Conservation (phyloP, 2,888 invertebrate species). For the Thecocarcelia acutangulata region DNA sequence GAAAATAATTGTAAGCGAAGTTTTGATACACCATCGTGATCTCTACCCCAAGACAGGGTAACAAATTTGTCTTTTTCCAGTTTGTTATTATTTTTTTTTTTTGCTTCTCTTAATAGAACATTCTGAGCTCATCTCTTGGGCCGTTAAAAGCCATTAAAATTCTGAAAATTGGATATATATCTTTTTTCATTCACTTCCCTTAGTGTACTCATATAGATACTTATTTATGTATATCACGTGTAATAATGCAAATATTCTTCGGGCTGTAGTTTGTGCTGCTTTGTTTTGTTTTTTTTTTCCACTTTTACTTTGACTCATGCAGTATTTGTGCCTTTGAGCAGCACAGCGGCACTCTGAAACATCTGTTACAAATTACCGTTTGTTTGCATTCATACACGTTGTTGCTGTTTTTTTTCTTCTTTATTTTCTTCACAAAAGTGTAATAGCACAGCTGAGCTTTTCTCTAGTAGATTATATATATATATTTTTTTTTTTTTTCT, state of each 20-base stretch:
- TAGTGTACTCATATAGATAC: no score
- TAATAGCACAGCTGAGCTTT: conserved; percentile 31
- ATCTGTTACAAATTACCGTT: conserved; percentile 66
- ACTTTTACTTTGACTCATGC: conserved; percentile 24
- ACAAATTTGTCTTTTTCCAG: no score
- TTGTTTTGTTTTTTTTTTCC: neutral
- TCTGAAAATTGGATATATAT: no score
- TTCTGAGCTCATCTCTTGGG: no score
- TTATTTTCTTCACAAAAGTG: neutral
- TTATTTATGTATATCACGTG: no score
- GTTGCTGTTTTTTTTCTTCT: neutral
- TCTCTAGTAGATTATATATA: no score
- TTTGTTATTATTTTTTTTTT: no score
- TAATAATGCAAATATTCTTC: conserved; percentile 27
- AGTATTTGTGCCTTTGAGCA: conserved; percentile 13
- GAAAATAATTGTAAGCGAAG: neutral
- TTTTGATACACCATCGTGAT: no score
- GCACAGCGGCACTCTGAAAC: conserved; percentile 35
- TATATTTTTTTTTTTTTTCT: neutral
- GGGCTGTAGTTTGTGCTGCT: neutral
- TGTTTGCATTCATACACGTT: conserved; percentile 54
- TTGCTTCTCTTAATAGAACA: no score
- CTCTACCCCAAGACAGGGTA: no score
- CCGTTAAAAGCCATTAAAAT: no score
- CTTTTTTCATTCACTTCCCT: no score